Evolutionary conservation across 2,888 invertebrate species (phyloP).

Genomic region (Lampropteryx suffumata): DNA sequence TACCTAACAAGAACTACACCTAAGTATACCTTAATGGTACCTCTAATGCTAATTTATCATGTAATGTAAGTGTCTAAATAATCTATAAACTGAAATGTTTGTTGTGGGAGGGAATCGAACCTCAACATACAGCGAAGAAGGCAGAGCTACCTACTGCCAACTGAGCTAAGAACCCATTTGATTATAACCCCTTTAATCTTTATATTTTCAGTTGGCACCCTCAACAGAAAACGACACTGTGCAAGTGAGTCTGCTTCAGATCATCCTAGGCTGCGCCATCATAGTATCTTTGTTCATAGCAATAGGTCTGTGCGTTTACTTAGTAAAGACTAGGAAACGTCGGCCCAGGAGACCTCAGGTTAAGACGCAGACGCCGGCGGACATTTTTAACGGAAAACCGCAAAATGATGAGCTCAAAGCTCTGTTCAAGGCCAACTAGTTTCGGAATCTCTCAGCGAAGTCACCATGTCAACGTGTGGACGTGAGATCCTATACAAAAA

Average conservation of each 20-base stretch:
- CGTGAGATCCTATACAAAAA: too few relatives aligned
- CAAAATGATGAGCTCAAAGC: slow-evolving; percentile 57
- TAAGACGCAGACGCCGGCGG: slow-evolving; percentile 62
- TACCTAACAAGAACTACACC: too few relatives aligned
- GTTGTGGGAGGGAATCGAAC: too few relatives aligned
- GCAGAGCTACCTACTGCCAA: too few relatives aligned
- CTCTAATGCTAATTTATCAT: too few relatives aligned
- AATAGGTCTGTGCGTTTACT: slow-evolving; percentile 61
- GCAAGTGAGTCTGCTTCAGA: slow-evolving; percentile 50
- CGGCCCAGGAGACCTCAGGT: slow-evolving; percentile 53
- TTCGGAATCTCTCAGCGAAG: too few relatives aligned
- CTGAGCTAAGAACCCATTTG: too few relatives aligned
- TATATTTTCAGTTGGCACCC: slow-evolving; percentile 57
- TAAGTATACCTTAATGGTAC: too few relatives aligned
- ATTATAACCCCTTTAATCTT: neutral
- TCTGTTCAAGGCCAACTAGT: slow-evolving; percentile 44
- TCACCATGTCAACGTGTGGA: too few relatives aligned
- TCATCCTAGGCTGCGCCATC: slow-evolving; percentile 61
- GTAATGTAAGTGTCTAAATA: too few relatives aligned
- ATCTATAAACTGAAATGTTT: too few relatives aligned
- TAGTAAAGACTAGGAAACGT: slow-evolving; percentile 58
- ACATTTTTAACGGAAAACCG: slow-evolving; percentile 55
- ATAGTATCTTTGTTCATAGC: slow-evolving; percentile 57
- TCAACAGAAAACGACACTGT: slow-evolving; percentile 46
- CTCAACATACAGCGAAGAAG: too few relatives aligned